Percentiles rank a stretch among this genome's conserved stretches.
These are phyloP conservation scores for Drosophila ochracea DNA, from an alignment of 2,888 invertebrate genomes.

Conservation along the genomic window DNA sequence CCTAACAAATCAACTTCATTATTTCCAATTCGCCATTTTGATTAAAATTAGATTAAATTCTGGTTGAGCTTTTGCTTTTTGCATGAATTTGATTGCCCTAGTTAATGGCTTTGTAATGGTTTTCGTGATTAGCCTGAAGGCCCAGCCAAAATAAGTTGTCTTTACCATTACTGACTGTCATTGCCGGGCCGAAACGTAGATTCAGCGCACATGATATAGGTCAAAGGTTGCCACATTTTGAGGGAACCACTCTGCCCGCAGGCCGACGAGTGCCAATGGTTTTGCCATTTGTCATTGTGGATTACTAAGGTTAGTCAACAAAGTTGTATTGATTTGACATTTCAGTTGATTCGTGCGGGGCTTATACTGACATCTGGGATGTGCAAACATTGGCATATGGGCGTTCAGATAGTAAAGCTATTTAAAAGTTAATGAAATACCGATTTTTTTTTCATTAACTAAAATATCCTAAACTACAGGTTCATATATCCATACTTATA, in stretches of 20 bases:
- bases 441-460: too few species aligned
- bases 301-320: constrained; percentile 57
- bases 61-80: constrained; percentile 25
- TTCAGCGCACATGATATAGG: constrained; percentile 37
- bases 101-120: constrained; percentile 73
- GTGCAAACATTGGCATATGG: neutral
- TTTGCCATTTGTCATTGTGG: constrained; percentile 69
- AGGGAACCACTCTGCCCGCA: neutral
- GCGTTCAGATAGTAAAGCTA: constrained; percentile 3
- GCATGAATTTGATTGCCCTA: constrained; percentile 62
- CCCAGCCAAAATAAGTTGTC: constrained; percentile 29
- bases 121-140: constrained; percentile 49
- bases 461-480: neutral
- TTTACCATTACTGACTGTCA: constrained; percentile 3
- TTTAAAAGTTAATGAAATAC: constrained; percentile 20
- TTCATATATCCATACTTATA: neutral
- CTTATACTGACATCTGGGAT: neutral
- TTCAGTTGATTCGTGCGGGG: constrained; percentile 25
- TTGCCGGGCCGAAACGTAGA: constrained; percentile 13
- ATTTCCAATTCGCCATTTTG: constrained; percentile 22
- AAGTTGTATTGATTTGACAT: constrained; percentile 63
- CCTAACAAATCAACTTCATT: constrained; percentile 16
- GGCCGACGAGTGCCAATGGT: constrained; percentile 48
- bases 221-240: constrained; percentile 42
- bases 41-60: constrained; percentile 56